These are phyloP conservation scores for Apoderus coryli DNA, from an alignment of 2,888 invertebrate species.

Conservation along the genomic window DNA sequence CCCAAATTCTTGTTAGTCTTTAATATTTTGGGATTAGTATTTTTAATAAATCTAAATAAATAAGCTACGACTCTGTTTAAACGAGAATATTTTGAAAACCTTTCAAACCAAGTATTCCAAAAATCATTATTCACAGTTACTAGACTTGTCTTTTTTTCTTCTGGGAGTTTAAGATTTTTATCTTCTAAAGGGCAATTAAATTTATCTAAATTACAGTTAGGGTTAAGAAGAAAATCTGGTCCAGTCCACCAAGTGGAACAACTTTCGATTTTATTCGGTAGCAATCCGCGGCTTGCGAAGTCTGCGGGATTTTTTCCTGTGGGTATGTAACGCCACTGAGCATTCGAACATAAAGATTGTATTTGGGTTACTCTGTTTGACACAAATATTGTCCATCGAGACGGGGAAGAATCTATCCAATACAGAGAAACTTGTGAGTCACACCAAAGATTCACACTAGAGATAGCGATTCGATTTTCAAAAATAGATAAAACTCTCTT, in stretches of 20 bases:
- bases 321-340: slow-evolving; percentile 12
- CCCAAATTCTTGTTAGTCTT: too few relatives aligned
- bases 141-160: too few relatives aligned
- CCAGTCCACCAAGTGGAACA: slow-evolving; percentile 7
- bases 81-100: too few relatives aligned
- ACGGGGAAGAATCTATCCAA: slow-evolving; percentile 12
- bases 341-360: slow-evolving; percentile 9
- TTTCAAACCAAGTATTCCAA: too few relatives aligned
- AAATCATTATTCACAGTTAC: too few relatives aligned
- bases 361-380: slow-evolving; percentile 14
- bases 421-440: slow-evolving; percentile 12
- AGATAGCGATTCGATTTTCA: neutral
- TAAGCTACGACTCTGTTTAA: too few relatives aligned
- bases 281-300: slow-evolving; percentile 6
- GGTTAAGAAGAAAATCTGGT: slow-evolving; percentile 6
- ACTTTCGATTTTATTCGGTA: slow-evolving; percentile 5
- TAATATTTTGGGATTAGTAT: too few relatives aligned
- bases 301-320: slow-evolving; percentile 13
- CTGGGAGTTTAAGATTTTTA: too few relatives aligned
- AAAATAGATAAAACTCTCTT: slow-evolving; percentile 1
- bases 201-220: too few relatives aligned
- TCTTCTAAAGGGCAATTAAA: too few relatives aligned
- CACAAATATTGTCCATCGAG: slow-evolving; percentile 13
- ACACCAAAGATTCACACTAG: slow-evolving; percentile 8
- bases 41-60: slow-evolving; percentile 1